Evolutionary conservation across 2,113 vertebrate genomes (phyloP), one percentile per base, ranked within the genome.

Genomic region (Ancistrus triradiatus): DNA sequence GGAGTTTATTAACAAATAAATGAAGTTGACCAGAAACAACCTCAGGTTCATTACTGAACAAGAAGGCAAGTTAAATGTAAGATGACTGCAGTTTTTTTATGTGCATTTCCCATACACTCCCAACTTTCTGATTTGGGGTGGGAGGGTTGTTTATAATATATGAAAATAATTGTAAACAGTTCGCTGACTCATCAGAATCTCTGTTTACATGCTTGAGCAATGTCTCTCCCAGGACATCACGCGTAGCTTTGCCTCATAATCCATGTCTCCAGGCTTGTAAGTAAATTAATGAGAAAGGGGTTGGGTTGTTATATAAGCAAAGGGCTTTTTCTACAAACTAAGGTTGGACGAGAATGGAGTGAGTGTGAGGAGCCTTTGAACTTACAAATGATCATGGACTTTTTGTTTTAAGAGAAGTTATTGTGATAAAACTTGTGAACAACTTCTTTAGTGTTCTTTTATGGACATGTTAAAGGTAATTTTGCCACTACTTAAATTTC

Each of bases 231-330:
- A n/a, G 28, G 11, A 64, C 64, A 37, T 60, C 9, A 25, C 17
- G 22, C 31, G 25, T 17, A 15, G 59, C 31, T 15, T 8, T 35
- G 35, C 47, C 43, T 49, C 52, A 56, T 58, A 60, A 42, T 68
- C 31, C 60, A 46, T 63, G 59, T 18, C 27, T 58, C 7, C 22
- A 27, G 55, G 56, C 64, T 77, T n/a, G 61, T 62, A 48, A 59
- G 60, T 46, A 38, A 74, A 65, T 71, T 68, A 19, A 27, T 37
- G 15, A 50, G 37, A 27, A 58, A 11, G 9, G 13, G 10, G 22
- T 50, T 25, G 21, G 46, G 10, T 63, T 59, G 52, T 70, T 68
- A 35, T 37, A 46, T 2, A 8, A 56, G 40, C 47, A 9, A 65
- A 59, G 50, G 37, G n/a, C n/a, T 17, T 37, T 37, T 37, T 37